Evolutionary conservation across 2,113 vertebrate genomes (phyloP).

Genomic region (Plecotus auritus): DNA sequence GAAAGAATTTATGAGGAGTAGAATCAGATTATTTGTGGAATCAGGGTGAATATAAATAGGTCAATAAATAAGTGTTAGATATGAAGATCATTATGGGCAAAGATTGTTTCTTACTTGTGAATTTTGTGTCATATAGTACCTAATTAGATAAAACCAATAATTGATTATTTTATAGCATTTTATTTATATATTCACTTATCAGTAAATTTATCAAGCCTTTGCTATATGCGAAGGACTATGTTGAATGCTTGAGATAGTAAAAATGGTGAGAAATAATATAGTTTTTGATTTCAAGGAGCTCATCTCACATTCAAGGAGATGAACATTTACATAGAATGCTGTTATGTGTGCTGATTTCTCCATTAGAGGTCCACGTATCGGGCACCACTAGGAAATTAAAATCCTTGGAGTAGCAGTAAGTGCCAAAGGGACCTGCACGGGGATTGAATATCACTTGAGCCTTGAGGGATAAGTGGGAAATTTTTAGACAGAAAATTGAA

Average conservation of each 20-base stretch:
- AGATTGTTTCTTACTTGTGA: neutral
- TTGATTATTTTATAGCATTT: slow-evolving; percentile 6
- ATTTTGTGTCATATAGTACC: neutral
- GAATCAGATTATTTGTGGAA: neutral
- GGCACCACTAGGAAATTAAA: neutral
- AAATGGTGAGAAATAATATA: neutral
- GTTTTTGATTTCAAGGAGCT: neutral
- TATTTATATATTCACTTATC: neutral
- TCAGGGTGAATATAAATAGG: neutral
- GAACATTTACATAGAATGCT: neutral
- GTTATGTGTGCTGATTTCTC: neutral
- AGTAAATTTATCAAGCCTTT: neutral
- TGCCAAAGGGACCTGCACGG: neutral
- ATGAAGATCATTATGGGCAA: neutral
- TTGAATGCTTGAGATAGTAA: neutral
- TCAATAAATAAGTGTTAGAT: neutral
- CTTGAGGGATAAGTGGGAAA: neutral
- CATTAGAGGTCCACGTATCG: neutral
- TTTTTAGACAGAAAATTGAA: neutral
- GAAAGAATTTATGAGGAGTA: neutral
- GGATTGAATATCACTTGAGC: neutral
- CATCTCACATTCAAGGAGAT: neutral
- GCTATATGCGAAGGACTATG: neutral
- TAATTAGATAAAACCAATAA: neutral
- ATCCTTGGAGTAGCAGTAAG: neutral